phyloP scores from a whole-genome alignment of 1,140 invertebrate species.

The Drosophila guanche region DNA sequence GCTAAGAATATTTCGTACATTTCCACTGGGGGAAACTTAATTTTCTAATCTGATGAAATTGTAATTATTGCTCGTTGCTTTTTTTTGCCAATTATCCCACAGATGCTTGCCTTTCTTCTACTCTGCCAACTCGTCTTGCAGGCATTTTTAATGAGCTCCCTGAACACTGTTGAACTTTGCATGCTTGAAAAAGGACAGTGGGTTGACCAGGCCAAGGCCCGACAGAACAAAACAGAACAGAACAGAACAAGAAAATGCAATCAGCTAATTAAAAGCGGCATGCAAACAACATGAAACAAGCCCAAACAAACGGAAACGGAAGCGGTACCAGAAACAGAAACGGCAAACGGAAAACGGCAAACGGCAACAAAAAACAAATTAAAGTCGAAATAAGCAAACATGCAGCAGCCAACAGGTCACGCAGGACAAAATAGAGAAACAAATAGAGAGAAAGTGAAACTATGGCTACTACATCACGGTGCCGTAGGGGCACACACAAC shows the following conservation, averaged over 20 bases:
- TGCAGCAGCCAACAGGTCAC: constrained; percentile 42
- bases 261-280: constrained; percentile 73
- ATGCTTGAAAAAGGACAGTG: background rate
- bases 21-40: background rate
- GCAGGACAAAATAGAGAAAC: constrained; percentile 24
- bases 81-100: constrained; percentile 20
- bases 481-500: constrained; percentile 10
- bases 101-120: background rate
- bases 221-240: constrained; percentile 36
- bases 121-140: constrained; percentile 15
- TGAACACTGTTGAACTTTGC: constrained; percentile 11
- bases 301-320: constrained; percentile 13
- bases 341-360: constrained; percentile 7
- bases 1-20: background rate
- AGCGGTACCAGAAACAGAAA: constrained; percentile 25
- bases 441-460: background rate
- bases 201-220: background rate
- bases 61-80: background rate
- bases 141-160: constrained; percentile 43
- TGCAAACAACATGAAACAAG: constrained; percentile 45
- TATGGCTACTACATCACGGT: constrained; percentile 27
- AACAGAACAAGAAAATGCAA: constrained; percentile 60
- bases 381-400: constrained; percentile 36
- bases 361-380: constrained; percentile 30
- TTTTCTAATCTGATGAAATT: constrained; percentile 22